Percentiles rank a stretch among this genome's conserved stretches.
phyloP scores from a whole-genome alignment of 2,888 invertebrate genomes.

The Watsonalla binaria region DNA sequence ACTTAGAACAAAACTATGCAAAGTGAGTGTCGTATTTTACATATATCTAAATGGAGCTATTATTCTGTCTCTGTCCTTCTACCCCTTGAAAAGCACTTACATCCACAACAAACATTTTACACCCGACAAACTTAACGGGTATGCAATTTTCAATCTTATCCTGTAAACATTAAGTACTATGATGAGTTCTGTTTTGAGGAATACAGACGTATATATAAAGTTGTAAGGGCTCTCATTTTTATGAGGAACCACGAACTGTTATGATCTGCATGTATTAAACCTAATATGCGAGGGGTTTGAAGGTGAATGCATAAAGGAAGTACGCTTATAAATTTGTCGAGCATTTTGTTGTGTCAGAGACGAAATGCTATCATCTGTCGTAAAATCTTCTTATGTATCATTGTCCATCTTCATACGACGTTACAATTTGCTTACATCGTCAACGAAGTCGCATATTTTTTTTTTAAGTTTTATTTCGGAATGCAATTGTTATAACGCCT shows the following conservation, averaged over 20 bases:
- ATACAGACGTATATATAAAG: background rate
- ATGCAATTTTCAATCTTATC: background rate
- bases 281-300: background rate
- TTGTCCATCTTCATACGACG: no score
- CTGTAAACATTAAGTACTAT: background rate
- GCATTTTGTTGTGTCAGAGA: no score
- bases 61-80: background rate
- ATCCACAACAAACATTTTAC: background rate
- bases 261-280: background rate
- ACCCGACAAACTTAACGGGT: background rate
- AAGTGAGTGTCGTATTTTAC: conserved; percentile 6
- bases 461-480: no score
- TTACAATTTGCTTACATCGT: no score
- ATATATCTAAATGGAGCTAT: background rate
- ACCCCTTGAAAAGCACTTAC: background rate
- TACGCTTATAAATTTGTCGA: no score
- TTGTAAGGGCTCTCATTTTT: background rate
- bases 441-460: no score
- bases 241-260: background rate
- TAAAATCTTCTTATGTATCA: no score
- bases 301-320: background rate
- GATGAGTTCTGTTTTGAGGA: background rate
- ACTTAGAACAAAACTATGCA: no score
- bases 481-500: no score
- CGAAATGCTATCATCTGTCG: no score